Conservation (phyloP, 2,113 vertebrate genomes). For the Psilopsiagon aurifrons region DNA sequence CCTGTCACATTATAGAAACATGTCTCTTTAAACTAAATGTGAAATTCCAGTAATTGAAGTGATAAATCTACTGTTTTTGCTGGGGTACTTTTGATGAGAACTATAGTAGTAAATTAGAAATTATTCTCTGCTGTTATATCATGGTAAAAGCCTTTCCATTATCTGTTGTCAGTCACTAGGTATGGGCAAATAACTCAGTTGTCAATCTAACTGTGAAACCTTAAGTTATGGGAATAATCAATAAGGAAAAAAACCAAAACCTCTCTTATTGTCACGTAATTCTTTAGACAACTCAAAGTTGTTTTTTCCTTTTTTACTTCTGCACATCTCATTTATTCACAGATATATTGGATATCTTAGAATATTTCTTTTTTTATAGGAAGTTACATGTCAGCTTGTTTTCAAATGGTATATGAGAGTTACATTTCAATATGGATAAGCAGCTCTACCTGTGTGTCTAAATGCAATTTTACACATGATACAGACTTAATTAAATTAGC, state of each 20-base stretch:
- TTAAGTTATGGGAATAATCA: constrained; percentile 83
- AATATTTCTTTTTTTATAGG: constrained; percentile 71
- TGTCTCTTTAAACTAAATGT: constrained; percentile 94
- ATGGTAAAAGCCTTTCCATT: constrained; percentile 87
- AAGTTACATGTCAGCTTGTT: constrained; percentile 55
- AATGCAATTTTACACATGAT: constrained; percentile 38
- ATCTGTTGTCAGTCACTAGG: constrained; percentile 85
- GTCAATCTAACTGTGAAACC: constrained; percentile 84
- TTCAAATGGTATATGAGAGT: constrained; percentile 37
- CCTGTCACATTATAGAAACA: constrained; percentile 94
- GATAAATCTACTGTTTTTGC: constrained; percentile 88
- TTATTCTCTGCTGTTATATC: constrained; percentile 85
- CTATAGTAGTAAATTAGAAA: constrained; percentile 89
- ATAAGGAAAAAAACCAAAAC: constrained; percentile 65
- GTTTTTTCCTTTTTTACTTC: constrained; percentile 52
- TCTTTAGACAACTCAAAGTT: constrained; percentile 56
- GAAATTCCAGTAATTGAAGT: constrained; percentile 95
- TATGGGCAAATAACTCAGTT: constrained; percentile 86
- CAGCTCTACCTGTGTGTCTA: constrained; percentile 1
- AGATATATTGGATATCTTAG: constrained; percentile 45
- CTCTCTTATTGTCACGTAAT: constrained; percentile 62
- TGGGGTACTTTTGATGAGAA: constrained; percentile 87
- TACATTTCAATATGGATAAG: constrained; percentile 48
- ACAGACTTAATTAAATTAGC: constrained; percentile 69
- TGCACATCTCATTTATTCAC: constrained; percentile 69